These are phyloP conservation scores for Origma solitaria DNA, from an alignment of 2,113 vertebrate genomes.

Conservation along the genomic window DNA sequence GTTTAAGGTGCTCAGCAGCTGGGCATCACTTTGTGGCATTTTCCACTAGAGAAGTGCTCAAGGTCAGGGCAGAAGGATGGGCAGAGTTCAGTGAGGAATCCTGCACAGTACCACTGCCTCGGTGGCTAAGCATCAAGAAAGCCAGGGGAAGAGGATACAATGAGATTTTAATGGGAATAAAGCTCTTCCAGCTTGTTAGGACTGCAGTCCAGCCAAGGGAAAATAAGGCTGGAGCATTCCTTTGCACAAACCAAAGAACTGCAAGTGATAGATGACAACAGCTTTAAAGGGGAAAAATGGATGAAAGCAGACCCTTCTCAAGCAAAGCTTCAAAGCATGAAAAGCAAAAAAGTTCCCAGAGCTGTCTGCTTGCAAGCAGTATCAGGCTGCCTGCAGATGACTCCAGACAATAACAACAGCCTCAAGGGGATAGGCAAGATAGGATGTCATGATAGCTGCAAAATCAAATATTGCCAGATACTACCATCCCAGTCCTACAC, in stretches of 20 bases:
- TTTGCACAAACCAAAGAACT: not conserved
- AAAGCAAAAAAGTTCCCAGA: not conserved
- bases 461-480: conserved; percentile 11
- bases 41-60: not conserved
- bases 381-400: not conserved
- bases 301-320: conserved; percentile 3
- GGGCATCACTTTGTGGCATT: not conserved
- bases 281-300: not conserved
- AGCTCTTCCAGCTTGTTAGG: not conserved
- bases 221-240: not conserved
- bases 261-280: not conserved
- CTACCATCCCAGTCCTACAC: not conserved
- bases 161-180: not conserved
- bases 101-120: not conserved
- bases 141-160: not conserved
- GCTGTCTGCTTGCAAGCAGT: not conserved
- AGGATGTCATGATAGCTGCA: not conserved
- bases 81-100: not conserved
- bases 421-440: not conserved
- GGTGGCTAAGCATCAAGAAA: not conserved
- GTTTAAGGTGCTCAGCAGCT: not conserved
- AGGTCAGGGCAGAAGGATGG: not conserved
- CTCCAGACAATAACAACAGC: not conserved
- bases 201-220: not conserved
- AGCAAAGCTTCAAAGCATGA: conserved; percentile 12